Evolutionary conservation across 2,888 invertebrate genomes (phyloP), one percentile per base, ranked within the genome.

Genomic region (Neoaliturus tenellus): DNA sequence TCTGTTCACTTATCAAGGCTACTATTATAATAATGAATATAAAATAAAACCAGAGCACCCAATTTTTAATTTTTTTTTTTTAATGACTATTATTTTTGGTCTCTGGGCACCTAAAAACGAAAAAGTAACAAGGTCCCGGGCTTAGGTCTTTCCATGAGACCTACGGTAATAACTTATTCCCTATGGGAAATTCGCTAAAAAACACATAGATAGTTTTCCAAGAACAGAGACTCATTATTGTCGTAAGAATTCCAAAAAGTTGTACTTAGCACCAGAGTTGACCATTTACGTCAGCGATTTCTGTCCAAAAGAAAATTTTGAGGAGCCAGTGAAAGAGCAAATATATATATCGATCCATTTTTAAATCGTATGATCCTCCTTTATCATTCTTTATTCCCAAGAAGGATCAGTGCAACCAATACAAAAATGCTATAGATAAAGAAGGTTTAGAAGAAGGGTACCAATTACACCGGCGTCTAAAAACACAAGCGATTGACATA

Each of bases 321-420:
- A 41, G 51, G 75, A 33, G 81, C 55, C 35, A 73, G 84, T 73
- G 23, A 33, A 51, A 69, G 86, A 84, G 51, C 88, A 82, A 75
- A 87, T 71, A 85, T 86, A 80, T 85, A 67, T 85, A 73, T 48
- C 78, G 81, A 0, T 62, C 23, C 23, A 55, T 85, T 39, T 85
- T 85, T 73, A 73, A 85, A 10, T 73, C 31, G n/a, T 83, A 81
- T 62, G 81, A 84, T 25, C 85, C 84, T 71, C 75, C 20, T 17
- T 51, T 85, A 62, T 55, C 75, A 31, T 82, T 83, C 48, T 85
- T 75, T 85, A n/a, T n/a, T n/a, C n/a, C 85, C 6, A 86, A 85
- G 71, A 83, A 85, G 39, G 84, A 85, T 71, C 85, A 86, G 35
- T 86, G 86, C 71, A 86, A 84, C 80, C 82, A 41, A 28, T 85